Conservation (phyloP, 2,113 vertebrate genomes). For the Macaca nemestrina region DNA sequence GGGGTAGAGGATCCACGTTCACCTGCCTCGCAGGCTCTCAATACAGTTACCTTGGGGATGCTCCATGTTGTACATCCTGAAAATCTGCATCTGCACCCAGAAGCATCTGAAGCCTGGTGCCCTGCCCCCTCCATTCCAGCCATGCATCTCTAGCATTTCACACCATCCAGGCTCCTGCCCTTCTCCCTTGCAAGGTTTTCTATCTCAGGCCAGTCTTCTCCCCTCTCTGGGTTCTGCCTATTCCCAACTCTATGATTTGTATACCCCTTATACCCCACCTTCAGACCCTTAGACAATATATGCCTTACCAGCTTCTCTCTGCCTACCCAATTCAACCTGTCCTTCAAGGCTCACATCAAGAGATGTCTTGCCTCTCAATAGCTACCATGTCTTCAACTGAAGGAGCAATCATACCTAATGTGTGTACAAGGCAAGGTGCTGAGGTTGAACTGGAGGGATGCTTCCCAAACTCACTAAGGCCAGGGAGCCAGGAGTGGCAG, state of each 20-base stretch:
- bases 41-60: not conserved
- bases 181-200: not conserved
- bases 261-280: accelerated
- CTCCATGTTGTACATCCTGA: not conserved
- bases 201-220: not conserved
- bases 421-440: not conserved
- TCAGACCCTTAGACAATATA: not conserved
- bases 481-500: not conserved
- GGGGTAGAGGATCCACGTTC: not conserved
- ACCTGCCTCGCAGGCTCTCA: not conserved
- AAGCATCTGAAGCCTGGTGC: not conserved
- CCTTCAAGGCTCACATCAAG: not conserved
- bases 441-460: not conserved
- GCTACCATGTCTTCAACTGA: not conserved
- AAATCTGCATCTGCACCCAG: not conserved
- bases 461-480: not conserved
- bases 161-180: not conserved
- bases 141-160: not conserved
- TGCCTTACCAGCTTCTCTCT: not conserved
- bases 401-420: not conserved
- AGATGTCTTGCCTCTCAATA: not conserved
- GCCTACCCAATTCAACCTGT: not conserved
- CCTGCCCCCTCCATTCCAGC: not conserved
- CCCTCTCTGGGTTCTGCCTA: not conserved
- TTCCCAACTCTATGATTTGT: not conserved